Conservation (phyloP, 2,888 invertebrate genomes). For the Phragmatobia fuliginosa region DNA sequence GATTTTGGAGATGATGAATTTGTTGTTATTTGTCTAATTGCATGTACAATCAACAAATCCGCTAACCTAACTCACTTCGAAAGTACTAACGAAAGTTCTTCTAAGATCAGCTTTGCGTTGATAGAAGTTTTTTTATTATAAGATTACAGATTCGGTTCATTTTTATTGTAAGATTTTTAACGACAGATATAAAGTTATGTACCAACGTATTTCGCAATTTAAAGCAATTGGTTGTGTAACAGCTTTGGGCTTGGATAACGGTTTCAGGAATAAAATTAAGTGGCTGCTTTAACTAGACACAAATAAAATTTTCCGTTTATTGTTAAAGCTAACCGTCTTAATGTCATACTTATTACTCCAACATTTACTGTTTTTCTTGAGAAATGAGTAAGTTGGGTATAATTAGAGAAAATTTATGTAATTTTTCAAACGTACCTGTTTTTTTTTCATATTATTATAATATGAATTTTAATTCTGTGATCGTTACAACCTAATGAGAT, state of each 20-base stretch:
- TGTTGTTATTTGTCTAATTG: no score
- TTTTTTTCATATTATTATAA: not conserved
- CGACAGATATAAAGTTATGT: not conserved
- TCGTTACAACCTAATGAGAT: conserved; percentile 9
- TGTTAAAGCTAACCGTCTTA: conserved; percentile 16
- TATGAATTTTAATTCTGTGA: no score
- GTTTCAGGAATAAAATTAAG: conserved; percentile 9
- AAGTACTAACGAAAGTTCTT: not conserved
- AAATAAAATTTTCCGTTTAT: conserved; percentile 28
- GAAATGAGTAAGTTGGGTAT: conserved; percentile 27
- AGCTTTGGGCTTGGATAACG: not conserved
- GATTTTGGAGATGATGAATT: no score
- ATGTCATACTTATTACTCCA: conserved; percentile 34
- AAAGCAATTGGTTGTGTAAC: not conserved
- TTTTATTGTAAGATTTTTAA: not conserved
- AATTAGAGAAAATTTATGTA: conserved; percentile 32
- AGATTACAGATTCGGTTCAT: not conserved
- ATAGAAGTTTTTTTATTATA: not conserved
- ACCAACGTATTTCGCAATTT: not conserved
- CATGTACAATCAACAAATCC: no score
- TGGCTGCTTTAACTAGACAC: conserved; percentile 14
- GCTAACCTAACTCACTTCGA: not conserved
- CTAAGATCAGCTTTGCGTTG: not conserved
- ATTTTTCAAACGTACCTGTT: conserved; percentile 2
- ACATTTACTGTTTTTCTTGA: conserved; percentile 22